Conservation (phyloP, 2,113 vertebrate genomes). For the Notechis scutatus region DNA sequence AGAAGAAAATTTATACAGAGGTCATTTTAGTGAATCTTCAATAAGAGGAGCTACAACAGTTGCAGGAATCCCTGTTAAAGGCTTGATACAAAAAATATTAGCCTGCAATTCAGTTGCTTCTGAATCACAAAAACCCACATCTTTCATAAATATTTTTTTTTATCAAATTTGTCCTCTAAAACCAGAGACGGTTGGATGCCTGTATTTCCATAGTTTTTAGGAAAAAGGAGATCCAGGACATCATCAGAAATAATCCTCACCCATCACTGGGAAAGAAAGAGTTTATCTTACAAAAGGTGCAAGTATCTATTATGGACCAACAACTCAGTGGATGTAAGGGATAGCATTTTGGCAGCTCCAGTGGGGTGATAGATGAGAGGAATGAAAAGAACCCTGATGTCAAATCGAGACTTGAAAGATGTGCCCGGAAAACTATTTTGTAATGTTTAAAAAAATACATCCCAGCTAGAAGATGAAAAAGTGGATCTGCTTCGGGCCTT, state of each 20-base stretch:
- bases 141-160: background rate
- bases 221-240: background rate
- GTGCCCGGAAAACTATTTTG: slow-evolving; percentile 40
- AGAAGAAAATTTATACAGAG: background rate
- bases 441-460: background rate
- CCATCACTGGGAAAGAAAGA: background rate
- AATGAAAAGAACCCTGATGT: slow-evolving; percentile 15
- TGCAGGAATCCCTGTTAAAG: background rate
- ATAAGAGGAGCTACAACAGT: background rate
- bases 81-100: background rate
- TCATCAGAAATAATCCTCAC: background rate
- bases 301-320: background rate
- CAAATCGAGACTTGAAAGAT: slow-evolving; percentile 6
- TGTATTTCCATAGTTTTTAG: background rate
- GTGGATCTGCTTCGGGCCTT: slow-evolving; percentile 41
- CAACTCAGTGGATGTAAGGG: slow-evolving; percentile 3
- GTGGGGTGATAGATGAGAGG: slow-evolving; percentile 19
- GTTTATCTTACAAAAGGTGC: background rate
- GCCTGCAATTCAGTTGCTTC: background rate
- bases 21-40: background rate
- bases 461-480: slow-evolving; percentile 20
- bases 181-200: background rate
- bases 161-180: background rate
- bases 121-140: background rate
- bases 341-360: background rate